These are phyloP conservation scores for Rhagonycha lutea DNA, from an alignment of 2,888 invertebrate genomes.

Conservation along the genomic window DNA sequence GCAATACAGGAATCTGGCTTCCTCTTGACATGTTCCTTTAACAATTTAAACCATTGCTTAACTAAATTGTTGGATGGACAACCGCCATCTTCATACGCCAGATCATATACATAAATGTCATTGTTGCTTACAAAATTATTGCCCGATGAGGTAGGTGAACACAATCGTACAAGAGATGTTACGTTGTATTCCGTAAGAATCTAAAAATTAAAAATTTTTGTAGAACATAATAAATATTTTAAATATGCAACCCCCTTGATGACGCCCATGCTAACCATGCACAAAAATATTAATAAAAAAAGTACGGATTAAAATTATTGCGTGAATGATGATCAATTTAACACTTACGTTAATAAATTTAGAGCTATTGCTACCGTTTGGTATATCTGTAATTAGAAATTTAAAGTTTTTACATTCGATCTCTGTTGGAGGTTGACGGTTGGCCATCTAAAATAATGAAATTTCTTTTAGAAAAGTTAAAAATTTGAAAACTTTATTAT, in stretches of 20 bases:
- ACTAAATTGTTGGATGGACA: neutral
- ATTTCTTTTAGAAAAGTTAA: neutral
- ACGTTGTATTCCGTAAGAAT: neutral
- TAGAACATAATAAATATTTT: neutral
- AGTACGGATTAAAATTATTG: too few species aligned
- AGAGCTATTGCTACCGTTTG: neutral
- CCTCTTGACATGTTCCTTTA: neutral
- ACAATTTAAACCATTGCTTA: neutral
- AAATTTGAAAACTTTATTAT: neutral
- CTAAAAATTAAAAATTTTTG: neutral
- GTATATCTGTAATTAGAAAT: neutral
- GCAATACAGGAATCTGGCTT: neutral
- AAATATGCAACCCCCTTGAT: neutral
- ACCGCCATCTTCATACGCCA: neutral
- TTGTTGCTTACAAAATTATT: neutral
- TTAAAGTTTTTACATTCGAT: neutral
- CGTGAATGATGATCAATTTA: neutral
- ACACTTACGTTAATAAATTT: neutral
- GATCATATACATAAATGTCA: neutral
- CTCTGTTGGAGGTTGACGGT: neutral
- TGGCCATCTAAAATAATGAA: neutral
- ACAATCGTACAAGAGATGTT: neutral
- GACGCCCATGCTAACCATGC: too few species aligned
- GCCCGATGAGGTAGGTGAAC: neutral
- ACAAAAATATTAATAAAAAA: too few species aligned